Evolutionary conservation across 2,888 invertebrate species (phyloP).

Genomic region (Agrotis exclamationis): DNA sequence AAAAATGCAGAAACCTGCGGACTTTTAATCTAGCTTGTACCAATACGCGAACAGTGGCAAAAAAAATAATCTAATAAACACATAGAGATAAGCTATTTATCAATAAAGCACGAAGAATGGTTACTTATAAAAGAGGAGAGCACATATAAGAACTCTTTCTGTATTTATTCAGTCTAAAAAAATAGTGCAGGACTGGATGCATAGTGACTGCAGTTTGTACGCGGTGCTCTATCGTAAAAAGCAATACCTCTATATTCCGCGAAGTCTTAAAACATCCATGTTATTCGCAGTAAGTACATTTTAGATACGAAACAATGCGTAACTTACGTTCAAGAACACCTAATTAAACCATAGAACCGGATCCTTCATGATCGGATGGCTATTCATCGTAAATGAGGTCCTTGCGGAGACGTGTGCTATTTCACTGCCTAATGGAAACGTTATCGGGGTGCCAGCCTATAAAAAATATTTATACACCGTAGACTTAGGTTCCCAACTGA

Average conservation of each 20-base stretch:
- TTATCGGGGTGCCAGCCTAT: constrained; percentile 72
- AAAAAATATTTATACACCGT: constrained; percentile 54
- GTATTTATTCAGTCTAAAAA: constrained; percentile 34
- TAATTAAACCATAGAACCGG: constrained; percentile 85
- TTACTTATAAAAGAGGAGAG: constrained; percentile 20
- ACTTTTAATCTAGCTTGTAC: constrained; percentile 10
- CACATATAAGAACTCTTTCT: constrained; percentile 15
- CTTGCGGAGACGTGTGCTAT: constrained; percentile 78
- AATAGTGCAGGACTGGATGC: constrained; percentile 13
- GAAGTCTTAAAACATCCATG: constrained; percentile 59
- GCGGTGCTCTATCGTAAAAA: constrained; percentile 51
- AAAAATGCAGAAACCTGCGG: constrained; percentile 24
- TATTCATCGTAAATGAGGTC: constrained; percentile 85
- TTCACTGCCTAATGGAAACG: constrained; percentile 79
- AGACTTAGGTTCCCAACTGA: constrained; percentile 38
- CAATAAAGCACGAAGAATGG: constrained; percentile 10
- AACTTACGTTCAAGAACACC: constrained; percentile 72
- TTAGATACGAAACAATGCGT: constrained; percentile 75
- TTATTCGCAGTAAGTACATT: constrained; percentile 69
- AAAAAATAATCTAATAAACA: neutral
- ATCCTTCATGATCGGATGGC: constrained; percentile 70
- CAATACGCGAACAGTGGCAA: constrained; percentile 2
- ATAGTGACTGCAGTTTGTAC: constrained; percentile 28
- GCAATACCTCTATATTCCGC: constrained; percentile 58
- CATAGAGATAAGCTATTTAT: constrained; percentile 10